Conservation (phyloP, 2,888 invertebrate genomes). For the Hecatera dysodea region DNA sequence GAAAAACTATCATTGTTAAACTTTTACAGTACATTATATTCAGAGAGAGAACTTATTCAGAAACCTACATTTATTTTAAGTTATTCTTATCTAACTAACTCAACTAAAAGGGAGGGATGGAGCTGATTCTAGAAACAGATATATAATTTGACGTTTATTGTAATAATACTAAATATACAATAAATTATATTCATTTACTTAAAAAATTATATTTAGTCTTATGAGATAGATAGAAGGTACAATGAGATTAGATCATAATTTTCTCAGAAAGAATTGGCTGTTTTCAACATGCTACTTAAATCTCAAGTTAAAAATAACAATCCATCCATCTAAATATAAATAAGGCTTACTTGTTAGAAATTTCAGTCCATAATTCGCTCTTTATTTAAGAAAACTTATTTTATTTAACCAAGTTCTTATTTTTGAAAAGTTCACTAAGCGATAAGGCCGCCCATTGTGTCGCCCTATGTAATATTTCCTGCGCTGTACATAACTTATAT, state of each 20-base stretch:
- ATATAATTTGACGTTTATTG: not conserved
- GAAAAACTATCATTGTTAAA: constrained; percentile 11
- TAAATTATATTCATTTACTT: too few relatives aligned
- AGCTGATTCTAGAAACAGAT: not conserved
- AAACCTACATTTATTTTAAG: too few relatives aligned
- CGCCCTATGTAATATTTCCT: too few relatives aligned
- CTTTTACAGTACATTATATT: constrained; percentile 10
- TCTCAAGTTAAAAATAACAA: not conserved
- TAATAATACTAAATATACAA: not conserved
- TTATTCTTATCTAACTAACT: not conserved
- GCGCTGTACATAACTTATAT: too few relatives aligned
- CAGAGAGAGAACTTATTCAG: constrained; percentile 4
- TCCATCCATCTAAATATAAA: not conserved
- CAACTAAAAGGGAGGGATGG: not conserved
- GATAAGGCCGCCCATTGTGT: too few relatives aligned
- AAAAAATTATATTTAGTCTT: too few relatives aligned
- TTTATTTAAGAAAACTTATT: too few relatives aligned
- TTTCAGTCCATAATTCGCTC: not conserved
- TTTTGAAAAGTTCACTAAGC: too few relatives aligned
- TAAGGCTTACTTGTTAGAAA: not conserved
- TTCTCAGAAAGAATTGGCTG: not conserved
- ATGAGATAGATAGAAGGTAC: not conserved
- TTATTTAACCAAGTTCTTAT: too few relatives aligned
- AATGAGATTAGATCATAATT: not conserved
- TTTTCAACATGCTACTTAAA: not conserved